These are phyloP conservation scores for Drosophila gunungcola DNA, from an alignment of 1,140 invertebrate genomes.

Conservation along the genomic window DNA sequence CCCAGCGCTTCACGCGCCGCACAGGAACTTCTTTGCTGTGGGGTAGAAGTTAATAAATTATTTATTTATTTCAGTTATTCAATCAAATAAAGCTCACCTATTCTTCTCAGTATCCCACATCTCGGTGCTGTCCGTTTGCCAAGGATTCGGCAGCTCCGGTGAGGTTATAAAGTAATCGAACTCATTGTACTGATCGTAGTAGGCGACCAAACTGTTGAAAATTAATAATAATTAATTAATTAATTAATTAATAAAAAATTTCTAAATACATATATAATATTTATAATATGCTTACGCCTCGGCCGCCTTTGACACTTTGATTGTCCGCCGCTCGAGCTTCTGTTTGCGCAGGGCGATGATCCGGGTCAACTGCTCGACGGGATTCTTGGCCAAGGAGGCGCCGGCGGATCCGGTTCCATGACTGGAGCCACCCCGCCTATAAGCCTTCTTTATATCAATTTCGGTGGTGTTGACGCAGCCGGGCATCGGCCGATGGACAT, in stretches of 20 bases:
- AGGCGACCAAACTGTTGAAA: slow-evolving; percentile 91
- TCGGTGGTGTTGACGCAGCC: slow-evolving; percentile 99
- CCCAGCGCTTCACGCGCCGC: slow-evolving; percentile 97
- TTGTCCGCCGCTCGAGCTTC: slow-evolving; percentile 88
- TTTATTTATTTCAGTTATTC: background rate
- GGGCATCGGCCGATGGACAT: slow-evolving; percentile 99
- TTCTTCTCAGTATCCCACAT: slow-evolving; percentile 98
- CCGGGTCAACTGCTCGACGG: slow-evolving; percentile 79
- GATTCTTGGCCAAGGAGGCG: slow-evolving; percentile 82
- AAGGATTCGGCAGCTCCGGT: slow-evolving; percentile 97
- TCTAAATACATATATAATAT: too few relatives aligned
- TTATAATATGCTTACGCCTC: slow-evolving; percentile 91
- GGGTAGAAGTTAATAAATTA: too few relatives aligned
- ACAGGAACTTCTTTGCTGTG: slow-evolving; percentile 94
- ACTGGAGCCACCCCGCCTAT: slow-evolving; percentile 86
- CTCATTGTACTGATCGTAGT: slow-evolving; percentile 98
- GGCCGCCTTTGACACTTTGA: slow-evolving; percentile 98
- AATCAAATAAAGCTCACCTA: slow-evolving; percentile 87
- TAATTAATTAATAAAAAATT: too few relatives aligned
- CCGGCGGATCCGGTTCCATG: slow-evolving; percentile 82
- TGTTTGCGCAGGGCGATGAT: slow-evolving; percentile 82
- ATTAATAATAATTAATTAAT: too few relatives aligned
- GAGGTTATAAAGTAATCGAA: slow-evolving; percentile 97
- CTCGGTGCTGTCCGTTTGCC: slow-evolving; percentile 97
- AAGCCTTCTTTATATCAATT: slow-evolving; percentile 98